These are phyloP conservation scores for Drosophila teissieri DNA, from an alignment of 1,140 invertebrate genomes.

Conservation along the genomic window DNA sequence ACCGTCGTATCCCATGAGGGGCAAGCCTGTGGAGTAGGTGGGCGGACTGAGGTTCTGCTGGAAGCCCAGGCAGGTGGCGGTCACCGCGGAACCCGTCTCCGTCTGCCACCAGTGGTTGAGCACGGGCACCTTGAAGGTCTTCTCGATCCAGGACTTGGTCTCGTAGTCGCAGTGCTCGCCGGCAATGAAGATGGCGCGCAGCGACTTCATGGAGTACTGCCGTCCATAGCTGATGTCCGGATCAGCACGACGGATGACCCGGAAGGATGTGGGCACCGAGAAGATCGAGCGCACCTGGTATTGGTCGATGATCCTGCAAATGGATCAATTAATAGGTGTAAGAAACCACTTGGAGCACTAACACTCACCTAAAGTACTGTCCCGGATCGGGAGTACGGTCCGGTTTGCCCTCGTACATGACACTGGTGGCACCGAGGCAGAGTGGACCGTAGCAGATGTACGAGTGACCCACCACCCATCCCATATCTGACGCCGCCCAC, in stretches of 20 bases:
- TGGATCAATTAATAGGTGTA: not conserved
- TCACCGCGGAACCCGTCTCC: conserved; percentile 96
- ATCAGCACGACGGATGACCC: conserved; percentile 91
- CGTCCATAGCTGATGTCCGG: conserved; percentile 88
- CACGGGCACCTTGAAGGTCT: conserved; percentile 92
- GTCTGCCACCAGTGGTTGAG: conserved; percentile 98
- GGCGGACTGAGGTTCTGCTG: conserved; percentile 87
- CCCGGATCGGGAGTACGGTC: conserved; percentile 96
- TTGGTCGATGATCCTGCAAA: conserved; percentile 92
- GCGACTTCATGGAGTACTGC: conserved; percentile 89
- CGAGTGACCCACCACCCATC: conserved; percentile 97
- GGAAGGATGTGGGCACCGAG: conserved; percentile 94
- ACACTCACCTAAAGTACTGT: conserved; percentile 87
- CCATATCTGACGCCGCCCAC: conserved; percentile 95
- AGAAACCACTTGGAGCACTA: not conserved
- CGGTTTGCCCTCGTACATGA: conserved; percentile 98
- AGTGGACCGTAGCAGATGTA: conserved; percentile 97
- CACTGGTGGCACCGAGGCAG: conserved; percentile 91
- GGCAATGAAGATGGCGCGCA: conserved; percentile 94
- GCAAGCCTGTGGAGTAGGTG: conserved; percentile 89
- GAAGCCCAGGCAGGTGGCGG: conserved; percentile 92
- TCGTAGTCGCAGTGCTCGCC: conserved; percentile 97
- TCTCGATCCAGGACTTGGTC: conserved; percentile 94
- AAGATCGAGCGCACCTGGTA: conserved; percentile 94
- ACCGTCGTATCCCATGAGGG: conserved; percentile 94